Conservation (phyloP, 2,888 invertebrate genomes). For the Andrena chrysosceles region DNA sequence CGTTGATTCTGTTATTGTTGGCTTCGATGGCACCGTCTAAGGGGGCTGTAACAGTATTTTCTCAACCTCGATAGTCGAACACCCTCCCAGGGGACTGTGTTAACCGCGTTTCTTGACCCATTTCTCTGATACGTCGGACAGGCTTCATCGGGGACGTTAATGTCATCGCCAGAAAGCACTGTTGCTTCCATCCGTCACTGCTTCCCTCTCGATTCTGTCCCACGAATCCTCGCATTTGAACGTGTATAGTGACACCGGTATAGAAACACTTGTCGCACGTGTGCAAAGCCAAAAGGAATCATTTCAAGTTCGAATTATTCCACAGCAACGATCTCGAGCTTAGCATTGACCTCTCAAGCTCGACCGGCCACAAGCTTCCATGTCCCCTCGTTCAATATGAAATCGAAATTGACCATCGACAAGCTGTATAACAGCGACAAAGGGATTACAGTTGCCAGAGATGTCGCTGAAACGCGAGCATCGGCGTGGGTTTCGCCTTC, state of each 20-base stretch:
- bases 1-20: conserved; percentile 35
- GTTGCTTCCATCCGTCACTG: background rate
- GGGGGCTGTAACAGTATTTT: conserved; percentile 28
- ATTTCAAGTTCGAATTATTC: conserved; percentile 34
- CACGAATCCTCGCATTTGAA: background rate
- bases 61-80: conserved; percentile 30
- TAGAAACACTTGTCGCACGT: no score
- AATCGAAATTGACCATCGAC: conserved; percentile 12
- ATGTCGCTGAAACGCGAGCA: background rate
- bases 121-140: background rate
- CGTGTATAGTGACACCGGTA: background rate
- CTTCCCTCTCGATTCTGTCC: background rate
- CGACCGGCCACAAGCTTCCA: conserved; percentile 21
- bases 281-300: background rate
- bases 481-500: background rate
- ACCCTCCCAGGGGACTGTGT: background rate
- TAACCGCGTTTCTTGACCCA: conserved; percentile 19
- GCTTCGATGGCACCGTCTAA: background rate
- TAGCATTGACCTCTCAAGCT: conserved; percentile 31
- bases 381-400: background rate
- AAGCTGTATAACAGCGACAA: conserved; percentile 4
- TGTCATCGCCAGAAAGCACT: background rate
- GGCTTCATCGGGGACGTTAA: background rate
- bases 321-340: conserved; percentile 14
- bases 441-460: conserved; percentile 9